Conservation (phyloP, 23 tunicate genomes). For the Halocynthia aurantium region DNA sequence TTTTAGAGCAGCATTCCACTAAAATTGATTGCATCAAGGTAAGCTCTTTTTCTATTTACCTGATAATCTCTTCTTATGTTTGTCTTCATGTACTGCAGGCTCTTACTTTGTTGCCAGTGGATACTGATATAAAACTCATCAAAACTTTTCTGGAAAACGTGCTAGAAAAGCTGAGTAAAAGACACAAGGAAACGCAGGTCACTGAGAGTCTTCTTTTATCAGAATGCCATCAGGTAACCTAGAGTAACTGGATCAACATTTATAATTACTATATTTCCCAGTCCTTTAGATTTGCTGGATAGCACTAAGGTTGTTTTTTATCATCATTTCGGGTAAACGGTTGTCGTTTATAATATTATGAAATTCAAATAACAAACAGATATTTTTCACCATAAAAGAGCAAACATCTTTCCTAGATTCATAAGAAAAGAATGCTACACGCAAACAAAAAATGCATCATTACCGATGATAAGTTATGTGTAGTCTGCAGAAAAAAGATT, state of each 20-base stretch:
- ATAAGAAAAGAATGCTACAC: constrained; percentile 49
- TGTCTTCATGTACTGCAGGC: constrained; percentile 27
- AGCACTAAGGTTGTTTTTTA: too few species aligned
- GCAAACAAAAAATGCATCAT: constrained; percentile 58
- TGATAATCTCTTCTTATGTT: neutral
- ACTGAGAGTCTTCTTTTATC: constrained; percentile 46
- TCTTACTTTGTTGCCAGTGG: constrained; percentile 35
- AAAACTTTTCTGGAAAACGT: constrained; percentile 39
- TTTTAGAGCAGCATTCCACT: constrained; percentile 44
- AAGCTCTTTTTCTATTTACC: constrained; percentile 3
- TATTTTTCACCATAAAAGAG: too few species aligned
- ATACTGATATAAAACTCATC: constrained; percentile 21
- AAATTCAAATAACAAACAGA: too few species aligned
- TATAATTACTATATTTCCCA: too few species aligned
- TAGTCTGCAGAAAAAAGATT: constrained; percentile 60
- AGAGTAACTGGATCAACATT: too few species aligned
- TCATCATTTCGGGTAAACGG: too few species aligned
- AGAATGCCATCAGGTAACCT: constrained; percentile 53
- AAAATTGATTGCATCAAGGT: constrained; percentile 64
- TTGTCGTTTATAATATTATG: too few species aligned
- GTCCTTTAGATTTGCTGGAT: too few species aligned
- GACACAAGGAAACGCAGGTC: constrained; percentile 39
- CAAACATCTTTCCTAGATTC: constrained; percentile 35
- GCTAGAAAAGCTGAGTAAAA: constrained; percentile 38
- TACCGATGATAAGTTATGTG: constrained; percentile 60